Base-by-base conservation (phyloP, 2,797 vertebrate species). In the Thamnophis elegans region DNA sequence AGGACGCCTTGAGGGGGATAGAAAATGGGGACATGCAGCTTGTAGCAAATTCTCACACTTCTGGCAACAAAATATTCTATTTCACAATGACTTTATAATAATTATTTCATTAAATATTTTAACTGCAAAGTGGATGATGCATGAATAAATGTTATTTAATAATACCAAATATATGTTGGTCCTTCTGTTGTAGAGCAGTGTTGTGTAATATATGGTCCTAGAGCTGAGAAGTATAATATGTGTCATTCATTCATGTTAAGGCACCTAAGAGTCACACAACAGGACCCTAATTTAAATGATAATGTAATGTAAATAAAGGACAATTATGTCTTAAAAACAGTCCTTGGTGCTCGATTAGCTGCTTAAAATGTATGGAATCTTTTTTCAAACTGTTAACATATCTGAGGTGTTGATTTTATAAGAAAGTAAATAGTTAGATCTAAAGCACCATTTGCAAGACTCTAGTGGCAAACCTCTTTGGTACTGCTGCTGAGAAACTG, bases 321-420 rank as follows among this genome's bases (percentile, higher is more conserved):
- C 32, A 92, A 36, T 22, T 5, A 60, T 87, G 14, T 18, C 85
- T n/a, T 88, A 90, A 93, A 93, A 82, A 87, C 26, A 90, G 59
- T 32, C 2, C 0, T 90, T 62, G 94, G 73, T 7, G 26, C 59
- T 26, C 56, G 88, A 91, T 6, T 88, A 93, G n/a, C 58, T 36
- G 54, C 32, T 91, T 56, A 62, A 68, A 91, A 87, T 0, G 1
- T 87, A 92, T 59, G 59, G 51, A 94, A 56, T 1, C 1, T 11
- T 0, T 65, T 54, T 89, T 88, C 22, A 92, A 88, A 89, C 93
- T 91, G 85, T 87, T 73, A 51, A 0, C 82, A 93, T 91, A 88
- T 59, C 1, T 26, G 20, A 32, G 22, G 32, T 26, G 11, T 3
- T 25, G n/a, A 36, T 59, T 18, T 59, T 59, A 78, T 78, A 78